Conservation (phyloP, 1,140 invertebrate genomes). For the Grapholita molesta region DNA sequence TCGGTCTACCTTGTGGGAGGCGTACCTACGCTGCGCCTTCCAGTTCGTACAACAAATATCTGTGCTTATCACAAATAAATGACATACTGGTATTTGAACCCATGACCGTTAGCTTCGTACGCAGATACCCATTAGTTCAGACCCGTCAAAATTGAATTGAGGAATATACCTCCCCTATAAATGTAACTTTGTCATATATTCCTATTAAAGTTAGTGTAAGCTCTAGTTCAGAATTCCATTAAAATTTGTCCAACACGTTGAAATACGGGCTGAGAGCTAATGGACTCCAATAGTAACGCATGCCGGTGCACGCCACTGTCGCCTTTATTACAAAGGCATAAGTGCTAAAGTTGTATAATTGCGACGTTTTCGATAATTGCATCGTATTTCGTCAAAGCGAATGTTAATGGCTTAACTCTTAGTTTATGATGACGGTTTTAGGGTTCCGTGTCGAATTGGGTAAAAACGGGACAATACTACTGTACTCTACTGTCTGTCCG, state of each 20-base stretch:
- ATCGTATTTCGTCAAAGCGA: neutral
- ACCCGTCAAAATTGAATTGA: too few species aligned
- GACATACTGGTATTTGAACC: too few species aligned
- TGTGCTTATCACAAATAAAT: too few species aligned
- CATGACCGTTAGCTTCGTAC: too few species aligned
- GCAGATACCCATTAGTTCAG: too few species aligned
- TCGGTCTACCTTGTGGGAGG: too few species aligned
- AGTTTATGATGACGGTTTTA: too few species aligned
- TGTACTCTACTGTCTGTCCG: too few species aligned
- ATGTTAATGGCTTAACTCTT: neutral
- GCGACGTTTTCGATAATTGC: neutral
- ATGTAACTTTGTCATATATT: neutral
- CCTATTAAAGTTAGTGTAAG: neutral
- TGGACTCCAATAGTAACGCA: neutral
- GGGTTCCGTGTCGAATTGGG: too few species aligned
- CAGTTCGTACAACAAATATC: too few species aligned
- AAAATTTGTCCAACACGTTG: neutral
- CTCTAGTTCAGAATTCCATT: neutral
- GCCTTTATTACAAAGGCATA: neutral
- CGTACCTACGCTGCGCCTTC: too few species aligned
- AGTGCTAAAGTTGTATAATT: neutral
- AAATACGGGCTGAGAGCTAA: neutral
- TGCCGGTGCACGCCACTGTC: neutral
- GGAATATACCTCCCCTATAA: neutral
- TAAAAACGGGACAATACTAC: too few species aligned